Evolutionary conservation across 2,888 invertebrate genomes (phyloP), one percentile per base, ranked within the genome.

Genomic region (Allacma fusca): DNA sequence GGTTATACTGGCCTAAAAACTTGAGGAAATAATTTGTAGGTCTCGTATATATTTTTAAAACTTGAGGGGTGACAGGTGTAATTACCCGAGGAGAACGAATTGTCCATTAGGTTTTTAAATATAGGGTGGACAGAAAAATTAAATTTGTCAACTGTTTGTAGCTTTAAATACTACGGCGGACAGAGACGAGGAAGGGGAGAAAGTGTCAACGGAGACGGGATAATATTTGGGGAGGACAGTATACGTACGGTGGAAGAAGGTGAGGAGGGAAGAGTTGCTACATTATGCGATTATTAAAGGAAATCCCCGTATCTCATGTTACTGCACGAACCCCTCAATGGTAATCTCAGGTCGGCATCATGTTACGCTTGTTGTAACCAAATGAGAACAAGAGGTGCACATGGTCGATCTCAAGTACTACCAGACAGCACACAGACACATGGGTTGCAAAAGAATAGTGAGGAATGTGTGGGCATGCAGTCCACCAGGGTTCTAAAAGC

Each of bases 241-340:
- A 64, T 13, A 24, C 64, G 24, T 21, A 64, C 28, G 40, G 40
- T 23, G 21, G 69, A 23, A 69, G 43, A 40, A 69, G 28, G 28
- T 65, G 28, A 4, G 65, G 28, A 65, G 28, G 12, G 29, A 29
- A 65, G 65, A 28, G 43, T 72, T 57, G 29, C 13, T 57, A 62
- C 57, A 72, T 59, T 70, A 50, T 43, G 70, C 70, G 70, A 70
- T 70, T 70, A 70, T 70, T 65, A 50, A 16, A 57, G 70, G 44
- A 78, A 79, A 80, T 80, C 80, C 80, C 76, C 78, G 75, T 73
- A 75, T 77, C 73, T 79, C 75, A 77, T 79, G 80, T 79, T 78
- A 69, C 80, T 73, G 80, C 80, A 80, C 80, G 80, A 75, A 65
- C 50, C 21, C 34, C 50, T 71, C 72, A 65, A 9, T 65, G 29